Evolutionary conservation across 1,140 invertebrate genomes (phyloP), one percentile per base, ranked within the genome.

Genomic region (Aphelinus certus): DNA sequence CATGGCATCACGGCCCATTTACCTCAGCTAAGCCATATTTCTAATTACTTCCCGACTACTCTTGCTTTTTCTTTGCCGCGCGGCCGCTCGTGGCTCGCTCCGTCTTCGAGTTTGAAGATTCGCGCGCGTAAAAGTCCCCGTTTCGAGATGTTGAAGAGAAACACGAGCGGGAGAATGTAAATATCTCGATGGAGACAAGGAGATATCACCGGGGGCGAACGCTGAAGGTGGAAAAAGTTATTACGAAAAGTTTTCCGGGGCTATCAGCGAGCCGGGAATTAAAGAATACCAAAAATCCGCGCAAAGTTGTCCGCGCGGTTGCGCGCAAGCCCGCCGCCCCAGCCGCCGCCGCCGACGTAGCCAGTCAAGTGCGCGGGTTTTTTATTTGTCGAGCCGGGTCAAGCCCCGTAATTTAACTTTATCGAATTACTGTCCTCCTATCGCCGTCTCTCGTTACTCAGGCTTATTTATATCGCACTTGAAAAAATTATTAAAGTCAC

Each of bases 1-100:
- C 78, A 77, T 26, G 80, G 77, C 79, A 79, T 82, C 79, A 83
- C 81, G 79, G 81, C 73, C 81, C 82, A 84, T 84, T 83, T 84
- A 84, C 77, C 79, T 70, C 80, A 65, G 78, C 76, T 78, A 80
- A 82, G 79, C 76, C 81, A 82, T 82, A 84, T 82, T 84, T 83
- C 82, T 82, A 84, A 84, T 82, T 84, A 82, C 80, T 80, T 82
- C 81, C 76, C 79, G 79, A 79, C 80, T 71, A 67, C 71, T 75
- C 46, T 60, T 45, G 45, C 26, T 65, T 65, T 65, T 48, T 65
- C 51, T 62, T 65, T 5, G 0, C 26, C 26, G 26, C 26, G 26
- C 26, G 26, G 26, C 26, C 26, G 26, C 26, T 26, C 26, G 26
- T 26, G 26, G 26, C 26, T 26, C 26, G 26, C 26, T 26, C 26